Conservation (phyloP, 2,888 invertebrate species). For the Heteropelma amictum region DNA sequence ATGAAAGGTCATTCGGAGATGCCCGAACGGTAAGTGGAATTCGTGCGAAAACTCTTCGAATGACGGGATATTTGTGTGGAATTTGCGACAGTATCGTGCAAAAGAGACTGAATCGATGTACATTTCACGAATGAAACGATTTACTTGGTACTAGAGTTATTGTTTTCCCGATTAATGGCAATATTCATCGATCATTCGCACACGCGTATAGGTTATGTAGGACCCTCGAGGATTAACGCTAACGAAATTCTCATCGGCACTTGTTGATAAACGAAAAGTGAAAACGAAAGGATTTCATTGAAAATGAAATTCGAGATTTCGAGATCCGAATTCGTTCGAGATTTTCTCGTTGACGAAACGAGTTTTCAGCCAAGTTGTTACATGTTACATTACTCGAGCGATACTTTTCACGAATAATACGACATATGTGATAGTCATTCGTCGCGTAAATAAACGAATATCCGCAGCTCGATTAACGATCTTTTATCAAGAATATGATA, state of each 20-base stretch:
- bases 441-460: not conserved
- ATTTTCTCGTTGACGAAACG: not conserved
- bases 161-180: too few relatives aligned
- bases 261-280: not conserved
- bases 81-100: conserved; percentile 46
- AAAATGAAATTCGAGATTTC: too few relatives aligned
- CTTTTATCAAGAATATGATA: conserved; percentile 15
- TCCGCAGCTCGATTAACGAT: not conserved
- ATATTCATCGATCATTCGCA: too few relatives aligned
- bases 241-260: not conserved
- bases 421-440: not conserved
- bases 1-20: too few relatives aligned
- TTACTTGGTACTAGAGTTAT: too few relatives aligned
- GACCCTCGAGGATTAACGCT: too few relatives aligned
- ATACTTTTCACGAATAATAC: not conserved
- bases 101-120: conserved; percentile 55
- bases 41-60: not conserved
- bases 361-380: too few relatives aligned
- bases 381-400: too few relatives aligned
- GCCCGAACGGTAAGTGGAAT: not conserved
- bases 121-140: conserved; percentile 34
- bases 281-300: not conserved
- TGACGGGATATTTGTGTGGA: too few relatives aligned
- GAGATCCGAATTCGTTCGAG: not conserved
- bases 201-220: too few relatives aligned